Percentiles rank a stretch among this genome's conserved stretches.
These are phyloP conservation scores for Melierax canorus DNA, from an alignment of 2,113 vertebrate species.

Conservation along the genomic window DNA sequence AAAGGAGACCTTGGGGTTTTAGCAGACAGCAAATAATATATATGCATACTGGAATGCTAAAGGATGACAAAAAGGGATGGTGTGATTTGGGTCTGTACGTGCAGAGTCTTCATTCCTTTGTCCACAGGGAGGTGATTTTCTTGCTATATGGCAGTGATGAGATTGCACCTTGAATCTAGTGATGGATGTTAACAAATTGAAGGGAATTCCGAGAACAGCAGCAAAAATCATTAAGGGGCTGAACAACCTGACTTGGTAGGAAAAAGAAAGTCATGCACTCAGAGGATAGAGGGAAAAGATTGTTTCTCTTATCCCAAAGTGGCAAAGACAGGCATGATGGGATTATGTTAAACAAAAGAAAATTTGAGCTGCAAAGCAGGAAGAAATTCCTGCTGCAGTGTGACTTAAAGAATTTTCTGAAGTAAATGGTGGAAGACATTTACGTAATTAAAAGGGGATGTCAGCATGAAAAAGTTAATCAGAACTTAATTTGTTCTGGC, in stretches of 20 bases:
- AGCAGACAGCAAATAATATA: conserved; percentile 25
- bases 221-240: conserved; percentile 47
- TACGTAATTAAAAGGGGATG: neutral
- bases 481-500: neutral
- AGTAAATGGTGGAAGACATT: neutral
- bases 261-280: neutral
- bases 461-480: neutral
- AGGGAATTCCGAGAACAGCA: conserved; percentile 39
- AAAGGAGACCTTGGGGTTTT: conserved; percentile 37
- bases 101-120: neutral
- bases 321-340: neutral
- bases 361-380: neutral
- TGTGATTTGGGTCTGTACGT: neutral
- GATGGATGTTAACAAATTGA: conserved; percentile 61
- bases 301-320: conserved; percentile 2
- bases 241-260: neutral
- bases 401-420: neutral
- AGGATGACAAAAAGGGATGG: conserved; percentile 12
- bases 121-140: conserved; percentile 26
- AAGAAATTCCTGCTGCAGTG: neutral
- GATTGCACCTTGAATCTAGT: conserved; percentile 11
- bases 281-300: neutral
- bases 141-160: neutral
- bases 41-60: neutral
- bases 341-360: conserved; percentile 3